Conservation (phyloP, 2,888 invertebrate species). For the Bembecia ichneumoniformis region DNA sequence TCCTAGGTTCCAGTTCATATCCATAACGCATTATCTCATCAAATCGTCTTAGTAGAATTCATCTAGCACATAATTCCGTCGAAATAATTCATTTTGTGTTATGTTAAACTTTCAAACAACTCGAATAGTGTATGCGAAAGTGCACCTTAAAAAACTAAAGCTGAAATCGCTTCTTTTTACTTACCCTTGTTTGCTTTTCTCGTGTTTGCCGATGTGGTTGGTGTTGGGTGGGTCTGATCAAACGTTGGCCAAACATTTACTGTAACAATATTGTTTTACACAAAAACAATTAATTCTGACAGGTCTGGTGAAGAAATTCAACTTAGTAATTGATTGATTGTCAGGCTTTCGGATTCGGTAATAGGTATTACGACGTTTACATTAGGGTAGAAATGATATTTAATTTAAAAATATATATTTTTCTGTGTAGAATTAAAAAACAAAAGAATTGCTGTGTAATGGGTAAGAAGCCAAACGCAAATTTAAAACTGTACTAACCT, state of each 20-base stretch:
- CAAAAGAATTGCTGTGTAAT: too few species aligned
- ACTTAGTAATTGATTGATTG: constrained; percentile 15
- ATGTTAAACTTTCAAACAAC: too few species aligned
- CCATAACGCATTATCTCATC: too few species aligned
- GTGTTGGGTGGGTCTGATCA: constrained; percentile 39
- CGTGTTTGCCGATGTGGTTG: constrained; percentile 23
- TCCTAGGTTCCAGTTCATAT: too few species aligned
- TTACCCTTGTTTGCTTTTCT: constrained; percentile 37
- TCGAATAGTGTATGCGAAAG: constrained; percentile 13
- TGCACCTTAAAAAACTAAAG: constrained; percentile 26
- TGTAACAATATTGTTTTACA: constrained; percentile 29
- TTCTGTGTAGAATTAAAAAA: too few species aligned
- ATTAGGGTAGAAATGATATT: background rate
- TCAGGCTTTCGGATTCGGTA: background rate
- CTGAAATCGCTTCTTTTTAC: constrained; percentile 32
- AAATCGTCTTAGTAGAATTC: too few species aligned
- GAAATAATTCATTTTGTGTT: too few species aligned
- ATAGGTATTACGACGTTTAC: background rate
- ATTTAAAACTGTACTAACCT: too few species aligned
- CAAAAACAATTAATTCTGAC: constrained; percentile 21
- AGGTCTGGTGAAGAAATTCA: constrained; percentile 16
- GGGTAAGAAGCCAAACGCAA: too few species aligned
- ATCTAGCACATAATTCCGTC: too few species aligned
- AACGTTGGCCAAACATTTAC: constrained; percentile 30
- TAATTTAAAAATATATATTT: too few species aligned